Base-by-base conservation (phyloP, 2,797 vertebrate species). In the Enteromius treurensis region DNA sequence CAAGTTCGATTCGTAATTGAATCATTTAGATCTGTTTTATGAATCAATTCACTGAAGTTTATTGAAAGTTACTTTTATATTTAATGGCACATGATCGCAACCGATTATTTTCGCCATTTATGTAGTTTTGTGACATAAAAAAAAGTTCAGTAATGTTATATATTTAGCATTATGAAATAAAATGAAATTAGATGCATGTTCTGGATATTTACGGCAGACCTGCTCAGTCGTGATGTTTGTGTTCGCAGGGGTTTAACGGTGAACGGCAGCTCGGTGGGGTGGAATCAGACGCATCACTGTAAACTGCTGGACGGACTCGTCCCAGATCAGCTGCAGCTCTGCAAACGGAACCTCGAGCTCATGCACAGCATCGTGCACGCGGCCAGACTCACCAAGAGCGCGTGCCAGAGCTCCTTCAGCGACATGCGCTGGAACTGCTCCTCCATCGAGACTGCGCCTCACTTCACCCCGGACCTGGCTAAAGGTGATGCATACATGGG, bases 381-480 rank as follows among this genome's bases (percentile, higher is more conserved):
- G 0, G 94, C 95, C 21, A 90, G 74, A 4, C 84, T 87, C 1
- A 94, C 92, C 2, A 91, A 92, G 76, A 68, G 42, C 10, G 26
- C 90, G 55, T 95, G 95, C 87, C 93, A 91, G 87, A 84, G 84
- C 47, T 86, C 91, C 32, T 94, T 95, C 0, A 74, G 89, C 0
- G 93, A 92, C 85, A 94, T 94, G 93, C 88, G 95, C 8, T 95
- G 95, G 95, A 95, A 95, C 89, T 95, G 95, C 77, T 94, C 95
- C 10, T 94, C 93, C 62, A 62, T 95, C 78, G 90, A 84, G 8
- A 83, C 71, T 0, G 94, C 94, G 2, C 94, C 95, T 42, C 77
- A 88, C 77, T 94, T 94, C 32, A 89, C 89, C 0, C 93, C 94
- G 0, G 94, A 95, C 42, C 90, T 95, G 80, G 80, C 81, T 4